These are phyloP conservation scores for Gracilinanus agilis DNA, from an alignment of 2,113 vertebrate genomes.

Conservation along the genomic window DNA sequence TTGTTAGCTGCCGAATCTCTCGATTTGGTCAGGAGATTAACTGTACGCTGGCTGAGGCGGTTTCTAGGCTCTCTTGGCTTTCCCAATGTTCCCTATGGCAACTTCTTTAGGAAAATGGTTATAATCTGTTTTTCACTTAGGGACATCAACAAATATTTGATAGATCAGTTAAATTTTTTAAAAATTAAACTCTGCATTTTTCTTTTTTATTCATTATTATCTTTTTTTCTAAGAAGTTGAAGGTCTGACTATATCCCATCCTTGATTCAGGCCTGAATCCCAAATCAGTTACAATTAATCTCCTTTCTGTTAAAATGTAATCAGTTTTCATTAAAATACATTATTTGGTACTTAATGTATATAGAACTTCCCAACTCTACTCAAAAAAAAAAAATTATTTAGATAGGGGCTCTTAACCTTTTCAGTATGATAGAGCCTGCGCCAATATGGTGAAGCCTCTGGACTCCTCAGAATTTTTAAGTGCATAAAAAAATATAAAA, in stretches of 20 bases:
- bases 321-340: neutral
- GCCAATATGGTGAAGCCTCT: neutral
- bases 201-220: neutral
- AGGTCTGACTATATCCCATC: neutral
- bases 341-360: neutral
- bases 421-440: neutral
- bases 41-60: neutral
- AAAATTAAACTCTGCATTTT: neutral
- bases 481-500: neutral
- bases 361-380: neutral
- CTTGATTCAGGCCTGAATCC: neutral
- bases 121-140: neutral
- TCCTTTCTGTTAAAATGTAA: neutral
- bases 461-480: neutral
- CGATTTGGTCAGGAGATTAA: neutral
- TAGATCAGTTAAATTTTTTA: neutral
- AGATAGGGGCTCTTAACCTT: neutral
- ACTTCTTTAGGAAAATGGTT: neutral
- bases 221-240: neutral
- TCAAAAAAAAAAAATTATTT: neutral
- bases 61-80: neutral
- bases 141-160: neutral
- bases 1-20: neutral
- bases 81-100: neutral
- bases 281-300: constrained; percentile 2